Conservation (phyloP, 2,113 vertebrate species). For the Heterotilapia buettikoferi region DNA sequence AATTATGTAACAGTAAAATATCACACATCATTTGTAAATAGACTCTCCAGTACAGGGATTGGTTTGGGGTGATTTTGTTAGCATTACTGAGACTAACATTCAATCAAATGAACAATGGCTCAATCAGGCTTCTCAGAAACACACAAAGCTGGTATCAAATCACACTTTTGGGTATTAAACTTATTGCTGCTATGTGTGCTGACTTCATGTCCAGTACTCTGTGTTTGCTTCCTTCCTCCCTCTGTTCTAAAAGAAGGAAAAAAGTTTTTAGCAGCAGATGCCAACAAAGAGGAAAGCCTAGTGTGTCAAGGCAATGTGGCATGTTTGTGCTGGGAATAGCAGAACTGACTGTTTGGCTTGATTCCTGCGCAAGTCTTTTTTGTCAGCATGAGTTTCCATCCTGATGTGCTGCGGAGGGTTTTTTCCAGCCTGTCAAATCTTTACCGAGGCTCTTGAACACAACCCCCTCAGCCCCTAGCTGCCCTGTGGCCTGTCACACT, state of each 20-base stretch:
- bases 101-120: not conserved
- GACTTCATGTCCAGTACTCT: not conserved
- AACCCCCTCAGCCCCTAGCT: not conserved
- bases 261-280: conserved; percentile 19
- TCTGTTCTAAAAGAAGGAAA: not conserved
- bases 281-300: conserved; percentile 27
- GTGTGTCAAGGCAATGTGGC: conserved; percentile 24
- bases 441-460: conserved; percentile 37
- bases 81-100: not conserved
- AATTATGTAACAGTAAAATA: not conserved
- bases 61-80: not conserved
- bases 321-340: conserved; percentile 33
- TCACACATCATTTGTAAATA: not conserved
- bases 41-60: not conserved
- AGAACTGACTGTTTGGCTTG: conserved; percentile 51
- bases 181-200: not conserved
- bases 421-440: conserved; percentile 48
- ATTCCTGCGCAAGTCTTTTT: conserved; percentile 66
- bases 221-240: not conserved
- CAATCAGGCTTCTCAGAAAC: not conserved
- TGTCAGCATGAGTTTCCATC: conserved; percentile 67
- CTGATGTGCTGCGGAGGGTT: conserved; percentile 23
- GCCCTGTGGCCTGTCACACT: conserved; percentile 50
- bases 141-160: not conserved
- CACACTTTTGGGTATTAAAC: not conserved